phyloP scores from a whole-genome alignment of 1,140 invertebrate genomes.

The Tetramorium simillimum region DNA sequence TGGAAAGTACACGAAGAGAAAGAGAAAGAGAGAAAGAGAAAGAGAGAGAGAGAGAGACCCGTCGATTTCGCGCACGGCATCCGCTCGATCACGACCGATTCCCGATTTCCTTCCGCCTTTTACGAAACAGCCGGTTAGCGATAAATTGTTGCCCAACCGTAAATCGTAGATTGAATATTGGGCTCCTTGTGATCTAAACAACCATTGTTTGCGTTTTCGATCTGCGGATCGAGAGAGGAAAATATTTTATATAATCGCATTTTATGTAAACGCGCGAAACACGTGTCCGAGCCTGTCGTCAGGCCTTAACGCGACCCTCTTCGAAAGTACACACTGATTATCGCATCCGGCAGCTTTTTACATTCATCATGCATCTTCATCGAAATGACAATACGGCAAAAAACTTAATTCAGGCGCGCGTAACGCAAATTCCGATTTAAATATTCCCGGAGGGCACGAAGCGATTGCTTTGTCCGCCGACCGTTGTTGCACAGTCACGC shows the following conservation, averaged over 20 bases:
- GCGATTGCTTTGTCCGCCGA: conserved; percentile 52
- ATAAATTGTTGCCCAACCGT: conserved; percentile 21
- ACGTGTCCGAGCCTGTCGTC: neutral
- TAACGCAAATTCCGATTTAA: conserved; percentile 52
- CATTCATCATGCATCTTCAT: conserved; percentile 34
- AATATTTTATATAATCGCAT: neutral
- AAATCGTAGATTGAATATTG: conserved; percentile 7
- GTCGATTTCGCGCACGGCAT: conserved; percentile 55
- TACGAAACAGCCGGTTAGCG: neutral
- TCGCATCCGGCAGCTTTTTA: neutral
- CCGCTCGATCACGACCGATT: conserved; percentile 51
- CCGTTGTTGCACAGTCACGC: conserved; percentile 56
- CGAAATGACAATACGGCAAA: conserved; percentile 34
- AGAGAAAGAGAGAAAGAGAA: conserved; percentile 2
- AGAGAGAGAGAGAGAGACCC: conserved; percentile 16
- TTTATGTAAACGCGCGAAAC: neutral
- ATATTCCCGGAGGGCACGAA: conserved; percentile 51
- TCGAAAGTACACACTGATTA: neutral
- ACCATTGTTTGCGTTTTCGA: neutral
- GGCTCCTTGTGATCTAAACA: neutral
- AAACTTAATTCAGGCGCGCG: conserved; percentile 44
- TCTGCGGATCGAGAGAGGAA: neutral
- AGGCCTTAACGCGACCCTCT: neutral
- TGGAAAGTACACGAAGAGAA: conserved; percentile 59
- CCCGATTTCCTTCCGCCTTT: conserved; percentile 40